Base-by-base conservation (phyloP, 2,797 vertebrate genomes). In the Phoxinus dragarum region DNA sequence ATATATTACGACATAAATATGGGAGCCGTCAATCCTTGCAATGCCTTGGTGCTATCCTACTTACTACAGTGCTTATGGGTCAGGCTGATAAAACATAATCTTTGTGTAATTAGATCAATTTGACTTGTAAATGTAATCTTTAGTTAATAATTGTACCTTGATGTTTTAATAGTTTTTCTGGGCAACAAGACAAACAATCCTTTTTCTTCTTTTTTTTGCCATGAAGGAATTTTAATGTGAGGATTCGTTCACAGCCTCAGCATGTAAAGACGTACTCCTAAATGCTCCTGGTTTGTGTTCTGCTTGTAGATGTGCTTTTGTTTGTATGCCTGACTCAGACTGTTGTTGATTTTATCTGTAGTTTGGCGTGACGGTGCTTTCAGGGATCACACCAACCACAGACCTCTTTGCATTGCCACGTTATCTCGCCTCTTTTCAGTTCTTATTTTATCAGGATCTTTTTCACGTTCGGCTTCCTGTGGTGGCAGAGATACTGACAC, bases 301-400 rank as follows among this genome's bases (percentile, higher is more conserved):
- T 71, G 23, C 5, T 10, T 77, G 69, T 14, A 44, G 9, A 67
- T 85, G n/a, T 71, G 38, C 73, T 34, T 73, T n/a, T 82, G 79
- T 67, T 64, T 79, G 75, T 80, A 21, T 80, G 36, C 42, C 47
- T 21, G 71, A 27, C 23, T 61, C 54, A 61, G 69, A 38, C 82
- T 90, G 88, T 86, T 90, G 82, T 83, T 83, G 84, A 87, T 90
- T 72, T 84, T 71, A 54, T 87, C 56, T 77, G 85, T 36, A 54
- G 66, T 81, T 81, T 79, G 75, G 78, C 61, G 42, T 77, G 81
- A 79, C 67, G 21, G 34, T 6, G 6, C 78, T 71, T 88, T 89
- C 86, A 89, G 84, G 44, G 77, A 76, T 85, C 75, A n/a, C 27
- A 82, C 80, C 78, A 14, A 88, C 88, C 82, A 80, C 82, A 87